Evolutionary conservation across 2,113 vertebrate genomes (phyloP).

Genomic region (Lophotis ruficrista): DNA sequence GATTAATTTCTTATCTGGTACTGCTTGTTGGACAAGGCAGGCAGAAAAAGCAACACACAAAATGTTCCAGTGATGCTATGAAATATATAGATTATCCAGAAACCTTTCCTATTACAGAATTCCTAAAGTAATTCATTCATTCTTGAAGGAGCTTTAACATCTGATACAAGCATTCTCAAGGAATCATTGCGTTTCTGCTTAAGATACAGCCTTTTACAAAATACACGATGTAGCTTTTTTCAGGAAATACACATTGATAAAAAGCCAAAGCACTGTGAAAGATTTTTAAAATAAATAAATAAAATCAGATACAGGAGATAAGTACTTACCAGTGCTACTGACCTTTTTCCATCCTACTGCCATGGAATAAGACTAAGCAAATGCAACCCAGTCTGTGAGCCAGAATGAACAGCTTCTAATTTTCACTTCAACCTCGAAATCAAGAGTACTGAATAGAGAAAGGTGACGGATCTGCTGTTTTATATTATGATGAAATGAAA

Average conservation of each 20-base stretch:
- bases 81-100: conserved; percentile 55
- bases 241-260: neutral
- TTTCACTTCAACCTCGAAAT: conserved; percentile 76
- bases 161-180: conserved; percentile 42
- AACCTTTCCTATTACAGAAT: conserved; percentile 53
- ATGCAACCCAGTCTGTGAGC: conserved; percentile 62
- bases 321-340: conserved; percentile 78
- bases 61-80: conserved; percentile 24
- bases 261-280: conserved; percentile 30
- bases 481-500: conserved; percentile 77
- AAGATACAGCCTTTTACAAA: conserved; percentile 3
- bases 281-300: conserved; percentile 23
- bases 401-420: conserved; percentile 77
- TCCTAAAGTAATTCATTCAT: conserved; percentile 55
- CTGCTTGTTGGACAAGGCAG: conserved; percentile 17
- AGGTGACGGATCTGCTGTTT: conserved; percentile 75
- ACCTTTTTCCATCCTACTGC: conserved; percentile 65
- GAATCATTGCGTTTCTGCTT: conserved; percentile 45
- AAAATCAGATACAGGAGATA: conserved; percentile 33
- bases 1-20: neutral
- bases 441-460: conserved; percentile 69
- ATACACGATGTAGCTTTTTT: neutral
- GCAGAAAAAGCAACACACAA: conserved; percentile 44
- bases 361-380: conserved; percentile 46
- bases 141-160: conserved; percentile 51